Percentiles rank a stretch among this genome's conserved stretches.
Conservation (phyloP, 2,113 vertebrate genomes). For the Ageneiosus marmoratus region DNA sequence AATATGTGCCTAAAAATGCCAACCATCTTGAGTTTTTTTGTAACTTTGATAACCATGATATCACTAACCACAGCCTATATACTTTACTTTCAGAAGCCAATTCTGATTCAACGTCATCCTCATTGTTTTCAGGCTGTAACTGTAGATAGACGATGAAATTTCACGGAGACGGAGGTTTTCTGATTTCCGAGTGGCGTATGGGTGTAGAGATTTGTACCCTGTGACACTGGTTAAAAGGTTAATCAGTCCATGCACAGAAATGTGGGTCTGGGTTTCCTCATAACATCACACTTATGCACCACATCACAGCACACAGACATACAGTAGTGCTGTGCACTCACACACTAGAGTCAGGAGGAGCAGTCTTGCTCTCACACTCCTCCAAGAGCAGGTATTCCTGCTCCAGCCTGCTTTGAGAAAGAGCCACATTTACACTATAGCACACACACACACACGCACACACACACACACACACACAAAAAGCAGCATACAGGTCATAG, state of each 20-base stretch:
- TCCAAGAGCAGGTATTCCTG: constrained; percentile 94
- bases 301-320: constrained; percentile 26
- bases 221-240: neutral
- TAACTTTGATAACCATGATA: neutral
- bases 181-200: too few relatives aligned
- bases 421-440: constrained; percentile 49
- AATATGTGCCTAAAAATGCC: neutral
- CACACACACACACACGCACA: neutral
- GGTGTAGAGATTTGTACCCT: too few relatives aligned
- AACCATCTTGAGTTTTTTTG: neutral
- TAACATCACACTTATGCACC: neutral
- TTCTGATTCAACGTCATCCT: neutral
- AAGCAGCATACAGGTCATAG: neutral
- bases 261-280: neutral
- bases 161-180: neutral
- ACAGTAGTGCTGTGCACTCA: constrained; percentile 83
- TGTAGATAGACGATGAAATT: neutral
- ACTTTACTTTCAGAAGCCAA: neutral
- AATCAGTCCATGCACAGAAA: constrained; percentile 14
- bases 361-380: constrained; percentile 97
- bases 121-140: neutral
- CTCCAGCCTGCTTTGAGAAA: constrained; percentile 83
- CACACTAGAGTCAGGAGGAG: constrained; percentile 78
- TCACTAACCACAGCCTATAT: neutral
- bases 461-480: constrained; percentile 3